These are phyloP conservation scores for Scaptomyza parva DNA, from an alignment of 2,888 invertebrate genomes.

Conservation along the genomic window DNA sequence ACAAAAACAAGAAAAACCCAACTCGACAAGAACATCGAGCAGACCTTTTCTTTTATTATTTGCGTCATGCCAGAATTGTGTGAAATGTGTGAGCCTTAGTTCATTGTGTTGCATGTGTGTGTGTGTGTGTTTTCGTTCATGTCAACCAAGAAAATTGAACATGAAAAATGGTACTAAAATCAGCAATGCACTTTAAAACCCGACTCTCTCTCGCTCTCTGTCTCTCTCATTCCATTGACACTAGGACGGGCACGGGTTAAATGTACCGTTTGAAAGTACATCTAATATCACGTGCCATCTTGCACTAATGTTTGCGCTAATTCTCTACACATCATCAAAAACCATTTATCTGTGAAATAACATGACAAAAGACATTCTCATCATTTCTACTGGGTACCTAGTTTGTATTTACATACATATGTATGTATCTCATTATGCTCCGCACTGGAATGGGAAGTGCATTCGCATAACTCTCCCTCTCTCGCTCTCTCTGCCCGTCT, in stretches of 20 bases:
- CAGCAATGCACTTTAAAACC: slow-evolving; percentile 6
- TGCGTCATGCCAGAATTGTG: slow-evolving; percentile 37
- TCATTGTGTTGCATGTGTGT: slow-evolving; percentile 8
- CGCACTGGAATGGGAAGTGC: slow-evolving; percentile 3
- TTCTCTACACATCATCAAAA: slow-evolving; percentile 12
- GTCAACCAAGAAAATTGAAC: slow-evolving; percentile 12
- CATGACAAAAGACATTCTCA: slow-evolving; percentile 10
- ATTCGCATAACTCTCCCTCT: slow-evolving; percentile 20
- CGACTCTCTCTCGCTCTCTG: neutral
- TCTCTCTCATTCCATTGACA: neutral
- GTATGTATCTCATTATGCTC: neutral
- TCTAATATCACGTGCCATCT: slow-evolving; percentile 6
- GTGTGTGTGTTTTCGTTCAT: slow-evolving; percentile 9
- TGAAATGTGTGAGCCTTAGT: slow-evolving; percentile 11
- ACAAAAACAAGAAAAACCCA: slow-evolving; percentile 1
- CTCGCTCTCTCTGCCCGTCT: neutral
- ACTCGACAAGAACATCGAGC: slow-evolving; percentile 11
- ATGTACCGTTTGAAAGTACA: neutral
- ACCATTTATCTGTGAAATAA: slow-evolving; percentile 6
- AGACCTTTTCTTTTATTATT: slow-evolving; percentile 29
- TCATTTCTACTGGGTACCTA: slow-evolving; percentile 16
- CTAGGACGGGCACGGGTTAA: slow-evolving; percentile 3
- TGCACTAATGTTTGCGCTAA: slow-evolving; percentile 4
- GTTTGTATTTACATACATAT: too few relatives aligned
- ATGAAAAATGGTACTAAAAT: slow-evolving; percentile 13